A percentile compares a stretch with the other conserved stretches of the same genome.
Conservation (phyloP, 2,797 vertebrate species). For the Pseudopleuronectes americanus region DNA sequence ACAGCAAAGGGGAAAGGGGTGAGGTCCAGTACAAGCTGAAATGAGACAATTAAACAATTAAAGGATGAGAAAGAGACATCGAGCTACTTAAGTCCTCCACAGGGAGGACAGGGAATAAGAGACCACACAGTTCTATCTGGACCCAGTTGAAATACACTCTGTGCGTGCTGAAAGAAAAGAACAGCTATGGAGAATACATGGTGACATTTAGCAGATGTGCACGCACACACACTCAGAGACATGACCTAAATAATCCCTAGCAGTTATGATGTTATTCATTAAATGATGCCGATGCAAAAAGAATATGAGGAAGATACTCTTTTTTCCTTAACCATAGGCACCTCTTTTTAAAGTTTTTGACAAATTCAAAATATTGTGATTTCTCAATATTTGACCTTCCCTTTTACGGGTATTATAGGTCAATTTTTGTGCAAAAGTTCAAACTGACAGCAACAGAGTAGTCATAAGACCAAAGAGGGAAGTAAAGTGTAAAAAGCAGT, state of each 20-base stretch:
- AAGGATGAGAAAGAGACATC: conserved; percentile 23
- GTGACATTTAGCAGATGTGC: conserved; percentile 63
- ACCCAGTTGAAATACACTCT: conserved; percentile 34
- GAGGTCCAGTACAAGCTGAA: conserved; percentile 16
- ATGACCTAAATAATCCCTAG: conserved; percentile 40
- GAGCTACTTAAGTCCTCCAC: conserved; percentile 30
- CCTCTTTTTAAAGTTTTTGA: background rate
- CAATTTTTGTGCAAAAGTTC: background rate
- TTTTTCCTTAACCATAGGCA: background rate
- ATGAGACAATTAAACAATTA: conserved; percentile 39
- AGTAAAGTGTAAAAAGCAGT: background rate
- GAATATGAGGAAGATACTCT: conserved; percentile 19
- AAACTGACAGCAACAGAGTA: background rate
- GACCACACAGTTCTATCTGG: conserved; percentile 33
- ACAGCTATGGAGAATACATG: conserved; percentile 41
- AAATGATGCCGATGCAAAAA: conserved; percentile 35
- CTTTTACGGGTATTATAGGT: background rate
- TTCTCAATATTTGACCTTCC: conserved; percentile 24
- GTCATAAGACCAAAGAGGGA: background rate
- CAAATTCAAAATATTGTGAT: conserved; percentile 18
- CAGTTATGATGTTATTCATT: conserved; percentile 26
- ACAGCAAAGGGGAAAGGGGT: conserved; percentile 3
- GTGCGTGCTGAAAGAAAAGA: conserved; percentile 13
- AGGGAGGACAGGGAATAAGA: conserved; percentile 20
- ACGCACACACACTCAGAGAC: conserved; percentile 18